phyloP scores from a whole-genome alignment of 2,113 vertebrate species.

The Colaptes auratus region DNA sequence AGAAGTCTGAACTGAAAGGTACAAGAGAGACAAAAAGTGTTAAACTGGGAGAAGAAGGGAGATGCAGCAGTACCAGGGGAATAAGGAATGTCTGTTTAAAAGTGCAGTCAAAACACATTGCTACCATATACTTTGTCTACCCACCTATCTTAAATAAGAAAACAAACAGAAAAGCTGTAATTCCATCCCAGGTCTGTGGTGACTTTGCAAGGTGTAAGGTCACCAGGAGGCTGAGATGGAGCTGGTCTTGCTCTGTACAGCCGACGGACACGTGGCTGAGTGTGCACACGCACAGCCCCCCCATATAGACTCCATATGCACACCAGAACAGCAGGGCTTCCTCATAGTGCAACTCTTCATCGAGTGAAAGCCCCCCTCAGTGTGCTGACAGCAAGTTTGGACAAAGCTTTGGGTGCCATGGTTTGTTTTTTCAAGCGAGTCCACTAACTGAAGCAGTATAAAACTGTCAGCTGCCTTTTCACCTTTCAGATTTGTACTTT shows the following conservation, averaged over 20 bases:
- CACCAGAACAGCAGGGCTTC: neutral
- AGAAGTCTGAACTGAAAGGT: neutral
- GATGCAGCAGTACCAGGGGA: neutral
- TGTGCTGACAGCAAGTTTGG: neutral
- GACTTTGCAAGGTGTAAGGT: neutral
- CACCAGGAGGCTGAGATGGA: neutral
- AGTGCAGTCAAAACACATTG: neutral
- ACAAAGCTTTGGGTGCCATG: neutral
- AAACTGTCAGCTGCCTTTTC: fast-evolving
- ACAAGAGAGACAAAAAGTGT: neutral
- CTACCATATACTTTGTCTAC: neutral
- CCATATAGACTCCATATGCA: neutral
- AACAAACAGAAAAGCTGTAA: neutral
- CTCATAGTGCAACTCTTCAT: neutral
- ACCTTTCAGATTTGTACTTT: neutral
- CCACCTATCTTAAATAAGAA: fast-evolving
- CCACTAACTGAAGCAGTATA: fast-evolving
- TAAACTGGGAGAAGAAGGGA: neutral
- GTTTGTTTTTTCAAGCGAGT: neutral
- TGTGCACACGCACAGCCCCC: neutral
- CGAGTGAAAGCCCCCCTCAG: neutral
- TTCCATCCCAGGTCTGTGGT: neutral
- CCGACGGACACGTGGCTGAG: fast-evolving
- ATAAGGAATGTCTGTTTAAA: neutral
- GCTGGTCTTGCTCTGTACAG: neutral